A percentile compares a stretch with the other conserved stretches of the same genome.
Conservation (phyloP, 2,797 vertebrate genomes). For the Babyrousa celebensis region DNA sequence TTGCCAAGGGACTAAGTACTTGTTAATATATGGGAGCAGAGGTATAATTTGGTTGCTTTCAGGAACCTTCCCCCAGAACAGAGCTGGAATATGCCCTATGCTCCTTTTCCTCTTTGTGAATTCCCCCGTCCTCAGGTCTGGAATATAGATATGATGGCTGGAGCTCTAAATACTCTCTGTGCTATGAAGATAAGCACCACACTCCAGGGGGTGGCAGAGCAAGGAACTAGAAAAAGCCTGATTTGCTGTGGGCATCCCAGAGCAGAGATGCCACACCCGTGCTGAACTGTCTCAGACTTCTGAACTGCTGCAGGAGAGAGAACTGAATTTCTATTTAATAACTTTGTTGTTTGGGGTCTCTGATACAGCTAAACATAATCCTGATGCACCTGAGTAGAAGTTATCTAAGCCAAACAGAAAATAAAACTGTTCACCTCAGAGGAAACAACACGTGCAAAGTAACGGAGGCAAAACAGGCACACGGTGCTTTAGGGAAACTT, state of each 20-base stretch:
- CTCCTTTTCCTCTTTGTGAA: neutral
- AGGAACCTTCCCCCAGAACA: neutral
- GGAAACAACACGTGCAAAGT: neutral
- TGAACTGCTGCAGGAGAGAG: neutral
- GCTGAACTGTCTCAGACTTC: neutral
- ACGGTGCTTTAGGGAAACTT: neutral
- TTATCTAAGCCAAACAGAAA: constrained; percentile 27
- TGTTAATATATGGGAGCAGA: neutral
- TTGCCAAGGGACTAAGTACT: neutral
- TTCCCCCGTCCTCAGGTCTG: neutral
- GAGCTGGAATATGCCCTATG: neutral
- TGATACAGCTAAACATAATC: neutral
- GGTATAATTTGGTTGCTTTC: neutral
- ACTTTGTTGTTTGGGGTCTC: neutral
- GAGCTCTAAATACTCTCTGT: neutral
- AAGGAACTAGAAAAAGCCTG: neutral
- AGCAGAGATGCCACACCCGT: neutral
- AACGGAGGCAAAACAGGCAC: neutral
- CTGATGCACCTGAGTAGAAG: neutral
- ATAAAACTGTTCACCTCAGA: neutral
- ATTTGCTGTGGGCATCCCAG: neutral
- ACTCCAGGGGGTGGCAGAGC: neutral
- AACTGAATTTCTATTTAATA: neutral
- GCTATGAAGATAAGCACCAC: neutral
- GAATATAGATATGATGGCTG: neutral